These are phyloP conservation scores for Anguilla rostrata DNA, from an alignment of 2,113 vertebrate species.

Conservation along the genomic window DNA sequence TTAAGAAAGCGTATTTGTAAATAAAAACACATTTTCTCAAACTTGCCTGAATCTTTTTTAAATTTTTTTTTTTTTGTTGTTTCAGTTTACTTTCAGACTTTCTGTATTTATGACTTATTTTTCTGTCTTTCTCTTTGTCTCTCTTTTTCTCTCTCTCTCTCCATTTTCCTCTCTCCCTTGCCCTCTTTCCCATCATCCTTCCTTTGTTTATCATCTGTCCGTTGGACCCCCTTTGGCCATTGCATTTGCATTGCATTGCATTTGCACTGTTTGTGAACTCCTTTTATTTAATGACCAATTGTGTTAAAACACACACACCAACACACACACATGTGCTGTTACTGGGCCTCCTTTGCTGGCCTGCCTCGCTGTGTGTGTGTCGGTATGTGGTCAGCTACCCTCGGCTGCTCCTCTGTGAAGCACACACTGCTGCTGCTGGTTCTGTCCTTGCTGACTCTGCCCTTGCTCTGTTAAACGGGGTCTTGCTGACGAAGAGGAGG, in stretches of 20 bases:
- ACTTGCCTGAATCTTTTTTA: conserved; percentile 60
- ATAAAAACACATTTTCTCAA: conserved; percentile 56
- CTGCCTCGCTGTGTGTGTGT: conserved; percentile 64
- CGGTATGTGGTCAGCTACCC: conserved; percentile 72
- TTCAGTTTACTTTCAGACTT: conserved; percentile 70
- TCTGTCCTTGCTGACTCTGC: conserved; percentile 79
- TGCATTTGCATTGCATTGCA: conserved; percentile 69
- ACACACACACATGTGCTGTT: conserved; percentile 23
- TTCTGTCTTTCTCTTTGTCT: conserved; percentile 75
- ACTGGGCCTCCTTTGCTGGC: conserved; percentile 48
- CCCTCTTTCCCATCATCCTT: conserved; percentile 45
- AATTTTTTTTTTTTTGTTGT: conserved; percentile 52
- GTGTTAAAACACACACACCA: conserved; percentile 53
- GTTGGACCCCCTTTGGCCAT: conserved; percentile 80
- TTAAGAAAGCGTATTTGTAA: too few relatives aligned
- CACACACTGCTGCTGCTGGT: conserved; percentile 85
- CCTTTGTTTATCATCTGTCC: conserved; percentile 71
- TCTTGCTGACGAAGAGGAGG: conserved; percentile 46
- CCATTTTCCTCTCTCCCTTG: conserved; percentile 47
- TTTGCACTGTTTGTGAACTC: conserved; percentile 51
- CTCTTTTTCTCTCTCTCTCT: conserved; percentile 45
- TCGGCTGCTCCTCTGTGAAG: conserved; percentile 83
- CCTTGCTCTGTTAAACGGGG: conserved; percentile 82
- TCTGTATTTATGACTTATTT: conserved; percentile 82
- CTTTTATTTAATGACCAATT: conserved; percentile 47